Percentiles rank a stretch among this genome's conserved stretches.
These are phyloP conservation scores for Spongilla lacustris DNA, from an alignment of 37 sponge, comb jelly and placozoan species.

Conservation along the genomic window DNA sequence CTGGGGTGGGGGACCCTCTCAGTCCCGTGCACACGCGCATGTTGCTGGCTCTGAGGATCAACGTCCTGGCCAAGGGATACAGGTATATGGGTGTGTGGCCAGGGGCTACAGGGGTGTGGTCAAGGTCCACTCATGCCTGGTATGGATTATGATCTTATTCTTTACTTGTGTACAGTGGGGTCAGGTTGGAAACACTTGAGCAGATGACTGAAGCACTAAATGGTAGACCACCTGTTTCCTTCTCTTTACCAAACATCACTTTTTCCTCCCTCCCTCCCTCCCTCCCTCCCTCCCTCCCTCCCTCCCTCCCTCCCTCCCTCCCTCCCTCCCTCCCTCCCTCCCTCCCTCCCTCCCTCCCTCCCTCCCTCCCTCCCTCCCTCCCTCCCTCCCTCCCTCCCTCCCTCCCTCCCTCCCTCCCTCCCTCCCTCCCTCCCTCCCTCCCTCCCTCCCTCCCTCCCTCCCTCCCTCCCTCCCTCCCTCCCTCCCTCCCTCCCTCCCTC, in stretches of 20 bases:
- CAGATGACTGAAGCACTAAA: constrained; percentile 70
- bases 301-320: neutral
- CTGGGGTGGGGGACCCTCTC: constrained; percentile 87
- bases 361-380: neutral
- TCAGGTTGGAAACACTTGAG: constrained; percentile 70
- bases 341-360: neutral
- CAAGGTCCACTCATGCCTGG: no score
- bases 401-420: neutral
- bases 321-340: neutral
- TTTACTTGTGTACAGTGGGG: constrained; percentile 53
- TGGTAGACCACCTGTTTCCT: constrained; percentile 38
- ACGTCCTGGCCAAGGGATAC: constrained; percentile 93
- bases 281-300: neutral
- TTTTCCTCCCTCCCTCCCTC: neutral
- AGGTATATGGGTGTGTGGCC: constrained; percentile 38
- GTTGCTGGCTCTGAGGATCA: constrained; percentile 91
- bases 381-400: neutral
- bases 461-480: neutral
- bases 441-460: neutral
- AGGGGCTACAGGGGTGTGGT: neutral
- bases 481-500: no score
- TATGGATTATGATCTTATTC: neutral
- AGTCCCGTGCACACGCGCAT: constrained; percentile 65
- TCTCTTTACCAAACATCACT: no score
- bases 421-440: neutral